Evolutionary conservation across 2,113 vertebrate genomes (phyloP), one percentile per base, ranked within the genome.

Genomic region (Prietella phreatophila): DNA sequence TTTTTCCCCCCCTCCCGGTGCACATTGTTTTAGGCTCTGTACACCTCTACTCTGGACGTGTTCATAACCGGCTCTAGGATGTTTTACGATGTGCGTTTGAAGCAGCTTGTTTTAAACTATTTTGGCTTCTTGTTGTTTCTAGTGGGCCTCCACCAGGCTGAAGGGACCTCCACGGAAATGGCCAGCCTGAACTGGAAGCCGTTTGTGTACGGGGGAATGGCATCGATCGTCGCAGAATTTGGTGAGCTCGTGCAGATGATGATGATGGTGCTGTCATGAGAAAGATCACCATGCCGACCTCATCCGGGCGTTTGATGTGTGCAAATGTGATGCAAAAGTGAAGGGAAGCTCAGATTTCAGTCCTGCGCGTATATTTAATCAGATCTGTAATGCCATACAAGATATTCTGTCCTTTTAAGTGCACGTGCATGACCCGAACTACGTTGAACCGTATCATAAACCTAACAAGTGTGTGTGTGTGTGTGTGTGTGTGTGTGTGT

Each of bases 191-290:
- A 96, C 94, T 99, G 98, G 98, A 98, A 99, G 93, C 98, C 98
- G 83, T 99, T 99, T 93, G 96, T 99, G 86, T 99, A 97, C 89
- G 97, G 98, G 90, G 98, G 98, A 90, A 96, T 98, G 95, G 97
- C 97, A 94, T 98, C 98, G 91, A 96, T 98, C 90, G 97, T 98
- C 94, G 97, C 97, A 92, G 97, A 98, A 94, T 98, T 98, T 92
- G 97, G 97, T 98, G 95, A 96, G 90, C 71, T 75, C 56, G n/a
- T 89, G 87, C 87, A 87, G 75, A 39, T 42, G 15, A 71, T 71
- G 15, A 71, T 71, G 20, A 50, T 79, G 30, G 13, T 82, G 19
- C 22, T 36, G 19, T 0, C n/a, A 36, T 36, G 30, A 36, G 20
- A 42, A 14, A 22, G 14, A 33, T 50, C 80, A 60, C 33, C 11